Conservation (phyloP, 2,797 vertebrate genomes). For the Lepilemur septentrionalis region DNA sequence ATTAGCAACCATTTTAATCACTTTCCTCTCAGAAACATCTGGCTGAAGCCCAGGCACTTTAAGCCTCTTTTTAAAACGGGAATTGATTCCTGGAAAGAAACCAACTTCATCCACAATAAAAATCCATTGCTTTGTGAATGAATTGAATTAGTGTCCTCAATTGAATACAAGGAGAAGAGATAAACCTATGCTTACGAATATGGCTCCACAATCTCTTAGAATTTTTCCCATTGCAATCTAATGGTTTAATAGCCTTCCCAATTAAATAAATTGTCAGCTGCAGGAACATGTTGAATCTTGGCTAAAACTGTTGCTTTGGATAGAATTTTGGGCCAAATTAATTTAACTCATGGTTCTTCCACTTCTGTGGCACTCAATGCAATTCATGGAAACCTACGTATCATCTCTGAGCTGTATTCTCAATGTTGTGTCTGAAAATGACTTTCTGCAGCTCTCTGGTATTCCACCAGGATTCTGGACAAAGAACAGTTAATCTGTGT, state of each 20-base stretch:
- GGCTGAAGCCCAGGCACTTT: constrained; percentile 48
- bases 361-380: constrained; percentile 62
- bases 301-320: constrained; percentile 40
- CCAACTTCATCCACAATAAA: constrained; percentile 60
- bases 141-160: constrained; percentile 78
- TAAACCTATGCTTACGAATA: constrained; percentile 65
- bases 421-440: constrained; percentile 75
- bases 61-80: constrained; percentile 49
- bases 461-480: constrained; percentile 58
- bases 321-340: constrained; percentile 55
- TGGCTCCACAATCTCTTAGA: constrained; percentile 29
- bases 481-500: constrained; percentile 82
- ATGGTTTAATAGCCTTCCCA: constrained; percentile 53
- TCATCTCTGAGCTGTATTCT: constrained; percentile 69
- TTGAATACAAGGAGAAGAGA: constrained; percentile 74
- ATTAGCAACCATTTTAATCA: constrained; percentile 53
- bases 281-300: neutral
- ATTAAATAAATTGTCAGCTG: constrained; percentile 50
- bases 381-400: constrained; percentile 67
- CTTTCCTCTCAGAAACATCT: constrained; percentile 42
- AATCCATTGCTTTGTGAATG: constrained; percentile 50
- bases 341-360: constrained; percentile 59
- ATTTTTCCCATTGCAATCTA: constrained; percentile 57
- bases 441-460: constrained; percentile 68
- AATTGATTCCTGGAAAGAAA: constrained; percentile 74